A percentile compares a stretch with the other conserved stretches of the same genome.
These are phyloP conservation scores for Sialia sialis DNA, from an alignment of 2,113 vertebrate species.

Conservation along the genomic window DNA sequence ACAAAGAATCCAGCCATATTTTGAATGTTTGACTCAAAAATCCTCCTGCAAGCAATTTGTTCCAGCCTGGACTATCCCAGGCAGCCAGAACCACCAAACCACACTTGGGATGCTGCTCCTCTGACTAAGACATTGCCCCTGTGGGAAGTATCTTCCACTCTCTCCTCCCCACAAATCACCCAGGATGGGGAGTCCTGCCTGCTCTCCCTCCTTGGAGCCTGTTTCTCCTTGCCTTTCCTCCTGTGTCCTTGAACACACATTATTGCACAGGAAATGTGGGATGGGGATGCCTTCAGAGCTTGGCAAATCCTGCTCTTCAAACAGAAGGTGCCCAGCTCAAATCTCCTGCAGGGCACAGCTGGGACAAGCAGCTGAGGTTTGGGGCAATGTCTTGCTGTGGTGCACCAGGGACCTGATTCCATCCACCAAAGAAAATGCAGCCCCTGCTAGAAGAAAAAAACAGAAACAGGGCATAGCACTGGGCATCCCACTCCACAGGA, in stretches of 20 bases:
- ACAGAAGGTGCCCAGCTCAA: background rate
- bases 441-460: background rate
- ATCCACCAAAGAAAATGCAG: background rate
- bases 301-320: background rate
- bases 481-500: background rate
- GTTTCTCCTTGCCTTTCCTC: background rate
- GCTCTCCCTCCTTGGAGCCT: background rate
- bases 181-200: background rate
- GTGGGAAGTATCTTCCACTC: background rate
- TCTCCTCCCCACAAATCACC: background rate
- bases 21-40: background rate
- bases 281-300: background rate
- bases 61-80: background rate
- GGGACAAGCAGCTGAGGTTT: background rate
- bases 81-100: background rate
- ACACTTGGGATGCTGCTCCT: background rate
- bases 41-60: background rate
- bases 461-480: background rate
- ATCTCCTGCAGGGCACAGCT: background rate
- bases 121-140: background rate
- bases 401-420: background rate
- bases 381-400: background rate
- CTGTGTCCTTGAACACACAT: background rate
- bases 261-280: background rate
- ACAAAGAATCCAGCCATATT: background rate